Percentiles rank a stretch among this genome's conserved stretches.
Evolutionary conservation across 2,888 invertebrate species (phyloP).

Genomic region (Mimas tiliae): DNA sequence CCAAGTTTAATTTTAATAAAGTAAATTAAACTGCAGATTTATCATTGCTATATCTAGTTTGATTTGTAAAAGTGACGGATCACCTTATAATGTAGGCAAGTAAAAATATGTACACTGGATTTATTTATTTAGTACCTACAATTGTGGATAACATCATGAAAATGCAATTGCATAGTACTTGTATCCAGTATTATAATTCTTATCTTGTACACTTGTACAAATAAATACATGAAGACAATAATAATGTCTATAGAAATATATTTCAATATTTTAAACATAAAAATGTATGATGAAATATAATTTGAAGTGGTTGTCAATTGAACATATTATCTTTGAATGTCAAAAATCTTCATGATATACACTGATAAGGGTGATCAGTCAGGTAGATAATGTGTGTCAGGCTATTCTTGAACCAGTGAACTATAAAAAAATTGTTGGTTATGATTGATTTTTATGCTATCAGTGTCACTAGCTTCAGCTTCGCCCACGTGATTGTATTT

Average conservation of each 20-base stretch:
- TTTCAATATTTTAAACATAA: too few species aligned
- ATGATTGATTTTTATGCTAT: too few species aligned
- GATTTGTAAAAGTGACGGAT: not conserved
- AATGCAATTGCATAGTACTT: too few species aligned
- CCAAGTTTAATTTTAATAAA: not conserved
- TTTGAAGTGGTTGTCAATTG: not conserved
- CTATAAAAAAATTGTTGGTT: too few species aligned
- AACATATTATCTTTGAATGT: slow-evolving; percentile 3
- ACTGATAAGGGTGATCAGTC: slow-evolving; percentile 28
- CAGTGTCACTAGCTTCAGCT: too few species aligned
- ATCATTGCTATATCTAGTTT: not conserved
- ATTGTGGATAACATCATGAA: too few species aligned
- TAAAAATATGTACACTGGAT: too few species aligned
- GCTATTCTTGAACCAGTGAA: slow-evolving; percentile 1
- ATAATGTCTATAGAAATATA: too few species aligned
- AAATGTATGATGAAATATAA: not conserved
- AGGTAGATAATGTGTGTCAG: slow-evolving; percentile 25
- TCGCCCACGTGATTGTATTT: too few species aligned
- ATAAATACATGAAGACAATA: not conserved
- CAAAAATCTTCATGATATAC: slow-evolving; percentile 15
- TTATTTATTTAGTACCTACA: too few species aligned
- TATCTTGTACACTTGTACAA: not conserved
- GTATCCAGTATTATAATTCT: not conserved
- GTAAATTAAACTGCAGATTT: not conserved
- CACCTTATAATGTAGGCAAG: too few species aligned